These are phyloP conservation scores for Engystomops pustulosus DNA, from an alignment of 2,113 vertebrate genomes.

Conservation along the genomic window DNA sequence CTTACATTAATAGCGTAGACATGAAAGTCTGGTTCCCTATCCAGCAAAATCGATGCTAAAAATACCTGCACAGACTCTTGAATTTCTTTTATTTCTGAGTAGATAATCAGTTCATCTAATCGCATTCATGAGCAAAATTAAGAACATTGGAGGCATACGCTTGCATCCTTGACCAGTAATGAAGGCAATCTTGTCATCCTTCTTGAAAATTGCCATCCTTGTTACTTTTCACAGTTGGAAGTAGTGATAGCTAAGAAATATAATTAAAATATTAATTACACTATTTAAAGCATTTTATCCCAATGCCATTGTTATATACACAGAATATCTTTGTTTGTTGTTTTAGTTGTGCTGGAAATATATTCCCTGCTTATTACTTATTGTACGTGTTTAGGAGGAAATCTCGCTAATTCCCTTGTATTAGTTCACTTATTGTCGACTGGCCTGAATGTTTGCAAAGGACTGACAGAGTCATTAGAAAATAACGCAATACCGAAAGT, in stretches of 20 bases:
- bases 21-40: conserved; percentile 5
- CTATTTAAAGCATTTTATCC: conserved; percentile 61
- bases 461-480: neutral
- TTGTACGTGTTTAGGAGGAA: neutral
- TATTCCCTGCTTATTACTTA: neutral
- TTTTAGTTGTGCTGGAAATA: conserved; percentile 40
- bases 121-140: conserved; percentile 68
- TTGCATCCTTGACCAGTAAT: conserved; percentile 69
- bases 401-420: conserved; percentile 8
- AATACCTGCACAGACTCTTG: conserved; percentile 65
- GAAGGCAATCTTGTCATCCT: conserved; percentile 70
- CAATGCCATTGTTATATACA: conserved; percentile 37
- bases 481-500: conserved; percentile 1
- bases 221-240: conserved; percentile 71
- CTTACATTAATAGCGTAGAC: neutral
- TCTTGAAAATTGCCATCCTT: conserved; percentile 68
- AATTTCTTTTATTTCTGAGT: conserved; percentile 62
- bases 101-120: conserved; percentile 71
- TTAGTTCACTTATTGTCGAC: conserved; percentile 38
- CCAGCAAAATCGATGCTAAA: conserved; percentile 8
- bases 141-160: conserved; percentile 73
- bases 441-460: neutral
- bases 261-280: conserved; percentile 77
- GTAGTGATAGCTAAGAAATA: conserved; percentile 66
- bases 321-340: conserved; percentile 64